Evolutionary conservation across 2,888 invertebrate species (phyloP).

Genomic region (Sinopyrophorus schimmeli): DNA sequence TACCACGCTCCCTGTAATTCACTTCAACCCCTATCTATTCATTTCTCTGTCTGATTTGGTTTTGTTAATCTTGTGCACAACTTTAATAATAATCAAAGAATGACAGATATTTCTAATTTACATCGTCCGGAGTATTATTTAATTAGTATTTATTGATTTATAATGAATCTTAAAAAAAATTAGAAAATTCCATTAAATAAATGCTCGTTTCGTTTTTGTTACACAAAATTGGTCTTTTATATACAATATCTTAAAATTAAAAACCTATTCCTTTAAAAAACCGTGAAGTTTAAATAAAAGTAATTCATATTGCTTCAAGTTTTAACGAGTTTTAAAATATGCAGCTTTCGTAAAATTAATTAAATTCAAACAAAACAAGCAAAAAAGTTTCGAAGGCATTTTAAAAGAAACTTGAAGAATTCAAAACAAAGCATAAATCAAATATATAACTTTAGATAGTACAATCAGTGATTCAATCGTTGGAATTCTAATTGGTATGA

Average conservation of each 20-base stretch:
- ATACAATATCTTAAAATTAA: no score
- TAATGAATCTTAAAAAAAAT: no score
- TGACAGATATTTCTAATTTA: no score
- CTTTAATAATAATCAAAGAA: constrained; percentile 46
- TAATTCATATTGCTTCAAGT: no score
- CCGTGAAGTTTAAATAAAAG: no score
- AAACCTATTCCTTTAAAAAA: no score
- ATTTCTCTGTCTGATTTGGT: constrained; percentile 44
- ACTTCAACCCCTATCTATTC: constrained; percentile 55
- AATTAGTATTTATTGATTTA: no score
- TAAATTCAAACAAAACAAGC: constrained; percentile 12
- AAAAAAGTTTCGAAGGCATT: constrained; percentile 8
- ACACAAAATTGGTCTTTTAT: no score
- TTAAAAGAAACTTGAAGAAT: constrained; percentile 27
- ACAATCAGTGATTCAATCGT: constrained; percentile 54
- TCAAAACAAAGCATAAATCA: constrained; percentile 45
- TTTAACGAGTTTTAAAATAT: constrained; percentile 1
- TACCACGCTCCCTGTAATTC: constrained; percentile 55
- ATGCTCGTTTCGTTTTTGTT: no score
- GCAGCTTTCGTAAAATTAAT: constrained; percentile 19
- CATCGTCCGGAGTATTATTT: no score
- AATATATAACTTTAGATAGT: constrained; percentile 42
- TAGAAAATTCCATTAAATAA: constrained; percentile 4
- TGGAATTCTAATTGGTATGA: constrained; percentile 55
- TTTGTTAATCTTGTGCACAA: constrained; percentile 44